Evolutionary conservation across 2,888 invertebrate species (phyloP).

Genomic region (Bhutanitis thaidina): DNA sequence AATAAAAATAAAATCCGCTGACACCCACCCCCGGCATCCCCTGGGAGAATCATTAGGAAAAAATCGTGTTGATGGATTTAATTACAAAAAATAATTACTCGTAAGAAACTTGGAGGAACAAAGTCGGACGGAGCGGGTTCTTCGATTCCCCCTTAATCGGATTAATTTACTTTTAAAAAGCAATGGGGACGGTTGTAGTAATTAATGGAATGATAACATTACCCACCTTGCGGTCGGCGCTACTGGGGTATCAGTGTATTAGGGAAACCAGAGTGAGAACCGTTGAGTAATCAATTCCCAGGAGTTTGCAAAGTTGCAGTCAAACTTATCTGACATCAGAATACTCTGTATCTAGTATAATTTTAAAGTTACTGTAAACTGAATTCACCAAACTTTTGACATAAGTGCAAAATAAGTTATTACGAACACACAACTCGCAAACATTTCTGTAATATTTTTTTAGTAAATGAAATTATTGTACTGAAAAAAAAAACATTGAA

Average conservation of each 20-base stretch:
- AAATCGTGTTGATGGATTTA: slow-evolving; percentile 81
- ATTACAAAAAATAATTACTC: slow-evolving; percentile 80
- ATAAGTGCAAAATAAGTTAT: too few species aligned
- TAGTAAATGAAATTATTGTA: too few species aligned
- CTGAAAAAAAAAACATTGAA: too few species aligned
- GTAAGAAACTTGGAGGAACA: slow-evolving; percentile 77
- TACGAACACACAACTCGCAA: too few species aligned
- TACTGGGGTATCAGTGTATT: slow-evolving; percentile 31
- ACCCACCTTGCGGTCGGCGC: slow-evolving; percentile 71
- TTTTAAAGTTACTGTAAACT: too few species aligned
- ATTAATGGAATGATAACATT: slow-evolving; percentile 80
- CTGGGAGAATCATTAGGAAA: slow-evolving; percentile 78
- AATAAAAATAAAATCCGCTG: slow-evolving; percentile 43
- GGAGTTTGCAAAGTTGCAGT: too few species aligned
- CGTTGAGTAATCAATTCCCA: not conserved
- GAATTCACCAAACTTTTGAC: too few species aligned
- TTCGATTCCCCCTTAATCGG: slow-evolving; percentile 78
- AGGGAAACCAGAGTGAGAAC: not conserved
- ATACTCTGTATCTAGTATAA: too few species aligned
- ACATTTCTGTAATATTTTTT: too few species aligned
- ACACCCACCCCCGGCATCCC: slow-evolving; percentile 46
- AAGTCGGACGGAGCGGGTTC: slow-evolving; percentile 77
- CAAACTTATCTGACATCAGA: too few species aligned
- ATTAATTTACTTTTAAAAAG: slow-evolving; percentile 80
- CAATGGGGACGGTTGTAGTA: slow-evolving; percentile 71